These are phyloP conservation scores for Oscheius sp. DNA, from an alignment of 2,888 invertebrate genomes.

Conservation along the genomic window DNA sequence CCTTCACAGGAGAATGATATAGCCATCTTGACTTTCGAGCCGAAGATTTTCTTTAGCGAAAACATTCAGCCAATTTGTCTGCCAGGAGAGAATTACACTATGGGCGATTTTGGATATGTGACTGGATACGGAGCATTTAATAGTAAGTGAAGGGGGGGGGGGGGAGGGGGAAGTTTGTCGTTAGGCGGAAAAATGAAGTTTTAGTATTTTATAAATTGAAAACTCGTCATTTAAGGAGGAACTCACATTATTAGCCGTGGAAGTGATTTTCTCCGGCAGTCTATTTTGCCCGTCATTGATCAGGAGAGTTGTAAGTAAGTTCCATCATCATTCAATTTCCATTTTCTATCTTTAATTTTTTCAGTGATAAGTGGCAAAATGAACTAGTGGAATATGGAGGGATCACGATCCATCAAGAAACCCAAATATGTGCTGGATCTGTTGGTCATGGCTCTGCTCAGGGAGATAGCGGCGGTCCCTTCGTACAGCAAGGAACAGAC, in stretches of 20 bases:
- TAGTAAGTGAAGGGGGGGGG: background rate
- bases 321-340: background rate
- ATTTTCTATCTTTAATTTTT: background rate
- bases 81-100: background rate
- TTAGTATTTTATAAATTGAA: background rate
- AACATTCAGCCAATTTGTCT: conserved; percentile 10
- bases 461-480: conserved; percentile 24
- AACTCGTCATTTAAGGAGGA: background rate
- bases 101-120: conserved; percentile 10
- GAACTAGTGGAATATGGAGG: conserved; percentile 17
- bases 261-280: conserved; percentile 13
- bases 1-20: conserved; percentile 17
- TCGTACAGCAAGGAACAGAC: background rate
- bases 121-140: conserved; percentile 20
- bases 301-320: conserved; percentile 3
- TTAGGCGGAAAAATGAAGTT: too few species aligned
- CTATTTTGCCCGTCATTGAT: conserved; percentile 15
- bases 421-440: conserved; percentile 18
- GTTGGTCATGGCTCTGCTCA: conserved; percentile 15
- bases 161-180: background rate
- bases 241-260: background rate
- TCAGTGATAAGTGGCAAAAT: conserved; percentile 11
- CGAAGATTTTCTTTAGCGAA: background rate
- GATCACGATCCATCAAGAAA: background rate
- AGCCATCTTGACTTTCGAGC: conserved; percentile 6